Evolutionary conservation across 1,140 invertebrate species (phyloP).

Genomic region (fruit fly (Drosophila melanogaster)): Release_6_plus_ISO1_MT NC_004354.4:20924501-20925000

Average conservation of each 20-base stretch:
- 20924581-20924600: no score
- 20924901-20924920: constrained; percentile 17
- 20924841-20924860: constrained; percentile 18
- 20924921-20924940: constrained; percentile 31
- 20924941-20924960: constrained; percentile 25
- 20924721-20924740: no score
- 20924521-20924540: no score
- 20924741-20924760: background rate
- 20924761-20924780: constrained; percentile 13
- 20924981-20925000: constrained; percentile 84
- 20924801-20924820: constrained; percentile 20
- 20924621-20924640: no score
- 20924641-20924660: no score
- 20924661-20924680: no score
- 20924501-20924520: no score
- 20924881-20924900: constrained; percentile 32
- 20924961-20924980: constrained; percentile 60
- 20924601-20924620: no score
- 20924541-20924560: no score
- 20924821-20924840: constrained; percentile 23
- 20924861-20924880: constrained; percentile 28
- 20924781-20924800: constrained; percentile 14
- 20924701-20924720: no score
- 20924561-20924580: no score
- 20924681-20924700: no score